A percentile compares a stretch with the other conserved stretches of the same genome.
Conservation (phyloP, 2,888 invertebrate species). For the Pollenia amentaria region DNA sequence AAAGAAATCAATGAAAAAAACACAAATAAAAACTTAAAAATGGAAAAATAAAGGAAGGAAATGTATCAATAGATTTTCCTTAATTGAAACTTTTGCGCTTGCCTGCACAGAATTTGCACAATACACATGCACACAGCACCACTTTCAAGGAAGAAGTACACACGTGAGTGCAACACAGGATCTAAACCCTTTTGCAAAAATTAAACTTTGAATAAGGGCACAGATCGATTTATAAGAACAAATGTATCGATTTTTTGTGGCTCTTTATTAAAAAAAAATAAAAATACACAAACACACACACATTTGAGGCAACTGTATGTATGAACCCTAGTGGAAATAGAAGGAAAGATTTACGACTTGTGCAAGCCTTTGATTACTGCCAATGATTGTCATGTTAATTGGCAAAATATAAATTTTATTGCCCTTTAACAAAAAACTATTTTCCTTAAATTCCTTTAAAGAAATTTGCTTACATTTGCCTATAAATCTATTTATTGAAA, state of each 20-base stretch:
- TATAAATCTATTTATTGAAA: conserved; percentile 38
- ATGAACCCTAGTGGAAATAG: background rate
- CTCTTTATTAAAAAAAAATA: conserved; percentile 12
- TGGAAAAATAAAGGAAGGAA: conserved; percentile 57
- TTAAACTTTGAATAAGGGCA: background rate
- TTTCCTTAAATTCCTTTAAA: conserved; percentile 35
- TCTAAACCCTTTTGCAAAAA: conserved; percentile 42
- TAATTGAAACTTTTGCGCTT: conserved; percentile 72
- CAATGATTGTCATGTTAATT: conserved; percentile 80
- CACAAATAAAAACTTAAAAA: conserved; percentile 11
- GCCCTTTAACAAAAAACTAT: conserved; percentile 71
- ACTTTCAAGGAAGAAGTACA: conserved; percentile 6
- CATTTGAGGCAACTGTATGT: conserved; percentile 28
- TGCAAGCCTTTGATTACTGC: conserved; percentile 67
- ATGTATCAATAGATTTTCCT: conserved; percentile 73
- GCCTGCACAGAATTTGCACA: conserved; percentile 67
- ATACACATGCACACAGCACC: conserved; percentile 5
- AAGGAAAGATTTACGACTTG: conserved; percentile 56
- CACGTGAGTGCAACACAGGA: conserved; percentile 23
- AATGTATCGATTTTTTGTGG: conserved; percentile 63
- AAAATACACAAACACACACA: no score
- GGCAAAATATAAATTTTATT: conserved; percentile 81
- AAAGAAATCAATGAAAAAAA: conserved; percentile 18
- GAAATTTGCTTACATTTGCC: conserved; percentile 31
- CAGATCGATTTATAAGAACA: background rate